Conservation (phyloP, 2,797 vertebrate species). For the Nannoperca obscura region DNA sequence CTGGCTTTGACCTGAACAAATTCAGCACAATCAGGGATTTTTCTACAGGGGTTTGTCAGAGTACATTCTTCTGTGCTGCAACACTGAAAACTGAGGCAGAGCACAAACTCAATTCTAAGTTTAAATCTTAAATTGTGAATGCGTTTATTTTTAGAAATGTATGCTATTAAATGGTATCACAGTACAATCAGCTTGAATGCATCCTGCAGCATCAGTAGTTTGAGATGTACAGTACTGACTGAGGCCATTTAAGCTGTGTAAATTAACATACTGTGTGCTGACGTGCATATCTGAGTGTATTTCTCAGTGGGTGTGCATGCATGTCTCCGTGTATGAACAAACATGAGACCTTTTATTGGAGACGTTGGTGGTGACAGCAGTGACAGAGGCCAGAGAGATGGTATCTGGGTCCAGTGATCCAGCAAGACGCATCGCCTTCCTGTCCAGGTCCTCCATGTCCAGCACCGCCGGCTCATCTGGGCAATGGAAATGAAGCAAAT, state of each 20-base stretch:
- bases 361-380: conserved; percentile 95
- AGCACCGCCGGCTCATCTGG: conserved; percentile 92
- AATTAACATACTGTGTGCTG: neutral
- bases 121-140: neutral
- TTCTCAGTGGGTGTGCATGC: neutral
- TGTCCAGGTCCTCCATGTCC: conserved; percentile 93
- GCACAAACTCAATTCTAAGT: neutral
- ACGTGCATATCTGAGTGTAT: neutral
- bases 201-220: conserved; percentile 9
- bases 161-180: neutral
- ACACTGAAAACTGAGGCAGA: neutral
- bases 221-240: neutral
- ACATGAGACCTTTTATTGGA: conserved; percentile 93
- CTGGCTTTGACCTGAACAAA: conserved; percentile 92
- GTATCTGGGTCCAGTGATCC: conserved; percentile 90
- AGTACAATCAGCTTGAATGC: neutral
- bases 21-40: conserved; percentile 13
- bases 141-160: conserved; percentile 1
- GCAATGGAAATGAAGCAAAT: neutral
- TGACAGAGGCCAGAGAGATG: conserved; percentile 94
- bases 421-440: conserved; percentile 86
- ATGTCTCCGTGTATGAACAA: neutral
- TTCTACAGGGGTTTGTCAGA: neutral
- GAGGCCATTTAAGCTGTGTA: conserved; percentile 1
- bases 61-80: neutral